Base-by-base conservation (phyloP, 2,888 invertebrate species). In the Melanophora roralis region DNA sequence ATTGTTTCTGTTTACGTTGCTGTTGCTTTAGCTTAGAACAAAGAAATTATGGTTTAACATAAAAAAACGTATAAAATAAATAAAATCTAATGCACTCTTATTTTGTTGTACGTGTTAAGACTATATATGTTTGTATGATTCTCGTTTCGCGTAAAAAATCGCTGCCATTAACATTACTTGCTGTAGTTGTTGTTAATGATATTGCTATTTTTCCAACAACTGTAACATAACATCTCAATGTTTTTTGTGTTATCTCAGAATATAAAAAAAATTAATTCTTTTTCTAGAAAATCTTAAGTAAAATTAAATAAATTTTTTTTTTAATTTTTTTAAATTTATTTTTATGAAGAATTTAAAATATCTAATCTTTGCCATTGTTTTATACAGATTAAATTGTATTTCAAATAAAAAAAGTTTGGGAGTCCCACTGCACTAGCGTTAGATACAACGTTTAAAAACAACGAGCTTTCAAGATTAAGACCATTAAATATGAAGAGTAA, bases 41-140 rank as follows among this genome's bases (percentile, higher is more conserved):
- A 21, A 64, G n/a, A 12, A 19, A 53, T 12, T 16, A 53, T 51
- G 1, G n/a, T 16, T 9, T 8, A 49, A 14, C 32, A 40, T 27
- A 19, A 40, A 76, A 60, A 53, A 53, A 62, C 3, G 51, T 49
- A 62, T 53, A 36, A 72, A 64, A 77, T 55, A 76, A 57, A 71
- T 71, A 57, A 78, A 73, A 78, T 65, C 67, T 79, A 74, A 69
- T 69, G 53, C 49, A 75, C 69, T 60, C 65, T 67, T 59, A 65
- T 71, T 57, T 65, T 34, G 51, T 75, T 75, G 38, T 77, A 80
- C 80, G 80, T 80, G 80, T 49, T 38, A 67, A 55, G 79, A 72
- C 62, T 80, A 65, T 62, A 21, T 60, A 68, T 65, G 32, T 80
- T 59, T 62, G 14, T 60, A 68, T 65, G 32, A 19, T 43, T 14